Evolutionary conservation across 2,888 invertebrate species (phyloP).

Genomic region (Meganola albula): DNA sequence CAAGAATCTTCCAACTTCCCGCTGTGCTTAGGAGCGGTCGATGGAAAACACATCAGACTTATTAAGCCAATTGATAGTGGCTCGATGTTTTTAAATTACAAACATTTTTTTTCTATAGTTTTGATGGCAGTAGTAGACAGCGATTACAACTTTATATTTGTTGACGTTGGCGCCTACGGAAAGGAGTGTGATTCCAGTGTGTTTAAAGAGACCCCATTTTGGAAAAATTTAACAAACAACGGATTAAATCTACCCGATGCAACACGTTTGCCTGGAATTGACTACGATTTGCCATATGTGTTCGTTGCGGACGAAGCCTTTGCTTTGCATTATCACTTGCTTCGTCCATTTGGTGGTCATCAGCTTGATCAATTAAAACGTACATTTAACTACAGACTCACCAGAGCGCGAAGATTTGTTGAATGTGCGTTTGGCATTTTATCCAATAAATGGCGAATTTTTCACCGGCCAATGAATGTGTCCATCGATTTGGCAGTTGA

Average conservation of each 20-base stretch:
- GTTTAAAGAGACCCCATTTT: constrained; percentile 24
- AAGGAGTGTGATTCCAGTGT: constrained; percentile 28
- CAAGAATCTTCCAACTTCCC: constrained; percentile 20
- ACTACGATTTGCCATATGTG: constrained; percentile 17
- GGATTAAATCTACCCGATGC: constrained; percentile 17
- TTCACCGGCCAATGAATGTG: constrained; percentile 4
- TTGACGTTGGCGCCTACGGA: constrained; percentile 26
- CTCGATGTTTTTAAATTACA: constrained; percentile 28
- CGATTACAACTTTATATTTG: constrained; percentile 26
- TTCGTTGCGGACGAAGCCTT: constrained; percentile 28
- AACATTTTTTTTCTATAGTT: constrained; percentile 24
- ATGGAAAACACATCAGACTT: constrained; percentile 31
- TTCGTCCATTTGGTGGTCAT: constrained; percentile 22
- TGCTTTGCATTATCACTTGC: constrained; percentile 22
- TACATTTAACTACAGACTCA: constrained; percentile 21
- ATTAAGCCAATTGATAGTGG: constrained; percentile 24
- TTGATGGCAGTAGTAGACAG: constrained; percentile 27
- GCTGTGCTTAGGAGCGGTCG: constrained; percentile 26
- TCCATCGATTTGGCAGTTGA: not conserved
- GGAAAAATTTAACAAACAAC: constrained; percentile 15
- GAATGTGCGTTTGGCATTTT: constrained; percentile 19
- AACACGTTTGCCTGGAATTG: constrained; percentile 11
- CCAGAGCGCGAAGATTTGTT: constrained; percentile 22
- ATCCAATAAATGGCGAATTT: constrained; percentile 16
- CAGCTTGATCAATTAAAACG: constrained; percentile 18